Base-by-base conservation (phyloP, 2,888 invertebrate genomes). In the Scelioninae gen. 2 region DNA sequence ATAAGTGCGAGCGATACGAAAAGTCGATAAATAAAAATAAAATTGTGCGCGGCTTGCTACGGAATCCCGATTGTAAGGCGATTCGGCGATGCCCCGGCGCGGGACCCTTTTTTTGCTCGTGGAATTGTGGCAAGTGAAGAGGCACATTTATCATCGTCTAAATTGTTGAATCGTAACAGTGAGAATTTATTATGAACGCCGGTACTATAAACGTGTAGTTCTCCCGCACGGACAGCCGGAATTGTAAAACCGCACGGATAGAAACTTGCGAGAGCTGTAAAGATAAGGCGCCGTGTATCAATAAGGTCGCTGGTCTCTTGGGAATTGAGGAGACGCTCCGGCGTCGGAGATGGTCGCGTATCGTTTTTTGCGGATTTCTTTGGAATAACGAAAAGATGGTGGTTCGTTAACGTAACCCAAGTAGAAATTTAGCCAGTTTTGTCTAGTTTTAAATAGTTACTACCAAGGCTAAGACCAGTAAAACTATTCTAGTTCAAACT, bases 201-300 rank as follows among this genome's bases (percentile, higher is more conserved):
- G 78, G 79, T 78, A 81, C 79, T 81, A 80, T 83, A 83, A 83
- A 83, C 78, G 76, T 79, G 79, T 78, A 79, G 68, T 80, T 79
- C 81, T 81, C 78, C 79, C 76, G 78, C 76, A 73, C 75, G 76
- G 46, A 73, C 73, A 43, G 68, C 75, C 13, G 75, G 75, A 80
- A 81, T 82, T 83, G 80, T 80, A 83, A 83, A 83, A 82, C 81
- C 81, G 82, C 82, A 78, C 60, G 75, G 64, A 70, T 75, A 78
- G 78, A 77, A 74, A 73, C 73, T 76, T 41, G 61, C 70, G 53
- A 68, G 41, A 31, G 78, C 74, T 71, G 79, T 81, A 81, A 80
- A 81, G 80, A 80, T 81, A 81, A 81, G 72, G n/a, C 28, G 45
- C 35, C 64, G 60, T 46, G 58, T 74, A 71, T 71, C 71, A 61